Base-by-base conservation (phyloP, 2,797 vertebrate genomes). In the Coilia nasus region DNA sequence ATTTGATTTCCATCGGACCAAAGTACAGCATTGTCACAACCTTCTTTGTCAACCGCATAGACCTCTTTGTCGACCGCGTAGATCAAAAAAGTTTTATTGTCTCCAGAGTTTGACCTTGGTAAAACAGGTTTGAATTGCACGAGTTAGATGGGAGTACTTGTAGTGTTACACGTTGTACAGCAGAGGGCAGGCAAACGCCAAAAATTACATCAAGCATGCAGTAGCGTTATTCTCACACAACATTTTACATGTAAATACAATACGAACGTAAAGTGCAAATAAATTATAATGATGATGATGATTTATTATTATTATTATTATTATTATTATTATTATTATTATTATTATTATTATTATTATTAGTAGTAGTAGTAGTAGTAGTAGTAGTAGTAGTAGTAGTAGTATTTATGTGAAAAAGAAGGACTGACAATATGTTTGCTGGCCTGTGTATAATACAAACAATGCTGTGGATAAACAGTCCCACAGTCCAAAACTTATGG, bases 131-230 rank as follows among this genome's bases (percentile, higher is more conserved):
- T 60, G 83, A 28, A 86, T 50, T 84, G 23, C 44, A 54, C 11
- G 28, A 14, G 25, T 31, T 31, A 6, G 23, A 11, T 71, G 71
- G 10, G 41, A 35, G 6, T 78, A 6, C 19, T 17, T 44, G 71
- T 35, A 78, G 41, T 78, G 5, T 78, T 6, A 3, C 5, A 0
- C 5, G 23, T 87, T 23, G n/a, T 80, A 41, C 86, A 83, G 67
- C 67, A 86, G 82, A 83, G 54, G 83, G 57, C 86, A 83, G 83
- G 35, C 6, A 10, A 83, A 46, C 10, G 60, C 25, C 64, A 75
- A 50, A 54, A 47, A 64, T 47, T 56, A 31, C 17, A 25, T 54
- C 50, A 10, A 54, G 50, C 35, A 14, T 54, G 50, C 57, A 19
- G 3, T 0, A 59, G 3, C 19, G 57, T n/a, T 14, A 5, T 25